A percentile compares a stretch with the other conserved stretches of the same genome.
Conservation (phyloP, 2,888 invertebrate species). For the Spodoptera littoralis region DNA sequence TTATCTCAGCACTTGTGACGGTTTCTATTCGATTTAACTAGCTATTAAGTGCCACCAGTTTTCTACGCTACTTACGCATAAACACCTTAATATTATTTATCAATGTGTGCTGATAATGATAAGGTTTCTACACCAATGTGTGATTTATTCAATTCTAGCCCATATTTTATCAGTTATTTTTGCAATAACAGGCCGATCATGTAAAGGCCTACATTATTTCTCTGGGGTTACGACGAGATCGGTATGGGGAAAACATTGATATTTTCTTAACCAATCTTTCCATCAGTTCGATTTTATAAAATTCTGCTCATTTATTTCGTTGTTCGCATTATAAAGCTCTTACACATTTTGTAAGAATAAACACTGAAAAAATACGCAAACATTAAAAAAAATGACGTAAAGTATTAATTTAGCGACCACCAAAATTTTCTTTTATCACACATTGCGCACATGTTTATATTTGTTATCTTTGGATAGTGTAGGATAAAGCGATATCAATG, state of each 20-base stretch:
- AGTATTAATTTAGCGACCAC: not conserved
- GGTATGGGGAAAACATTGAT: no score
- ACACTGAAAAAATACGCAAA: not conserved
- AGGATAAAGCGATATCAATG: conserved; percentile 32
- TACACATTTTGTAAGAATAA: no score
- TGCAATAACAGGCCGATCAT: not conserved
- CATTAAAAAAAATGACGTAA: no score
- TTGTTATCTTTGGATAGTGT: conserved; percentile 17
- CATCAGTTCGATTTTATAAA: no score
- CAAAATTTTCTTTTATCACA: conserved; percentile 9
- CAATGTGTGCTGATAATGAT: conserved; percentile 22
- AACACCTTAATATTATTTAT: conserved; percentile 10
- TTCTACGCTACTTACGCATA: conserved; percentile 1
- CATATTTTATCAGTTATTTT: not conserved
- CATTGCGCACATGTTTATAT: conserved; percentile 12
- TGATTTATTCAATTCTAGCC: conserved; percentile 1
- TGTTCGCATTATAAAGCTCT: no score
- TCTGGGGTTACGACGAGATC: no score
- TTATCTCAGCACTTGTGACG: conserved; percentile 62
- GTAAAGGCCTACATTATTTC: no score
- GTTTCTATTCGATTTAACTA: conserved; percentile 46
- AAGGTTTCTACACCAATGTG: conserved; percentile 25
- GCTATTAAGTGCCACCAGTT: conserved; percentile 4
- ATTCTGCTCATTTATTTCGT: no score
- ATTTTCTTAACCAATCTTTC: no score